Evolutionary conservation across 2,113 vertebrate genomes (phyloP).

Genomic region (Nesospiza acunhae): DNA sequence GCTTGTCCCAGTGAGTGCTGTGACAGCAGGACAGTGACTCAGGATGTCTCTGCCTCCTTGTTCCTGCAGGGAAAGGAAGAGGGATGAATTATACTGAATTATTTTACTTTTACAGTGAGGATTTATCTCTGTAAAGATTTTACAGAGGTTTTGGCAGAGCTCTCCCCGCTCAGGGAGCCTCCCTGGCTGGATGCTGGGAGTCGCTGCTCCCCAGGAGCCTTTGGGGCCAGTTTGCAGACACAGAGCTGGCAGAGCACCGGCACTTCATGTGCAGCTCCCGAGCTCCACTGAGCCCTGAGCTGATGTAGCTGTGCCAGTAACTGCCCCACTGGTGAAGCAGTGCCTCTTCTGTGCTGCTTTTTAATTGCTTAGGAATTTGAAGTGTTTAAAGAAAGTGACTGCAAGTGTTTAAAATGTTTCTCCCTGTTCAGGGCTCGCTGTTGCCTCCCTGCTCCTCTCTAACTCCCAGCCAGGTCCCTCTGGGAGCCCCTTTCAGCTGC

Average conservation of each 20-base stretch:
- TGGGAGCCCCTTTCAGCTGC: background rate
- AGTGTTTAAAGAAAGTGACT: background rate
- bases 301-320: background rate
- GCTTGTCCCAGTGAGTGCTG: background rate
- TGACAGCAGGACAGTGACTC: background rate
- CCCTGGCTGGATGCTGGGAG: background rate
- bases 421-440: background rate
- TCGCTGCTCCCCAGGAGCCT: background rate
- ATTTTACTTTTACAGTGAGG: background rate
- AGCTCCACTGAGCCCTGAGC: background rate
- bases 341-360: background rate
- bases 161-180: rapidly evolving
- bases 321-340: background rate
- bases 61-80: background rate
- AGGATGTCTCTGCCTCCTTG: background rate
- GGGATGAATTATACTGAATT: background rate
- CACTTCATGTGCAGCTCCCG: background rate
- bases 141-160: background rate
- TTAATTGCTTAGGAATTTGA: background rate
- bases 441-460: background rate
- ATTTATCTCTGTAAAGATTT: background rate
- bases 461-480: background rate
- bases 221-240: background rate
- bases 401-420: background rate
- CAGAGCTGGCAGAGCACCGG: background rate